Percentiles rank a stretch among this genome's conserved stretches.
These are phyloP conservation scores for Cerastis leucographa DNA, from an alignment of 2,888 invertebrate species.

Conservation along the genomic window DNA sequence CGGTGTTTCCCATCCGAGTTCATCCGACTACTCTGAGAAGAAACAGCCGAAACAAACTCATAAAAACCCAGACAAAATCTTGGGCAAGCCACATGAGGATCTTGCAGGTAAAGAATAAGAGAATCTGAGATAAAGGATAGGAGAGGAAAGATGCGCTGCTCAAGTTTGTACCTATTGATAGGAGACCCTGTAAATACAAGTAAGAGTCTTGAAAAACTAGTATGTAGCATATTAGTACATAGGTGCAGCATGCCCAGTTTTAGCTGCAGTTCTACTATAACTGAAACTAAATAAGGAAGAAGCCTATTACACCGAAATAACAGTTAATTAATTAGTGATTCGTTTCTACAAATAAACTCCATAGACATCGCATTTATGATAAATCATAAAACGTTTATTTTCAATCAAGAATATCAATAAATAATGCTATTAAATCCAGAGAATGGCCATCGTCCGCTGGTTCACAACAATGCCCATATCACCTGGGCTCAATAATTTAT, in stretches of 20 bases:
- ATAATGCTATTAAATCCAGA: constrained; percentile 14
- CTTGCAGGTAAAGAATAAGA: neutral
- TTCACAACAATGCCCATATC: constrained; percentile 20
- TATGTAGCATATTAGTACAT: neutral
- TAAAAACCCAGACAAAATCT: neutral
- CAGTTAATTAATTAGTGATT: neutral
- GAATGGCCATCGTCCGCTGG: constrained; percentile 6
- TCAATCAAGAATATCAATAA: constrained; percentile 24
- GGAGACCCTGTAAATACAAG: neutral
- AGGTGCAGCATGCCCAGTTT: neutral
- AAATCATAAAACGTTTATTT: neutral
- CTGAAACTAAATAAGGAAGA: neutral
- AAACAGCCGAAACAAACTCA: neutral
- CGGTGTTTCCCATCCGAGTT: neutral
- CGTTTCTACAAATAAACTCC: constrained; percentile 8
- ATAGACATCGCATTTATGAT: neutral
- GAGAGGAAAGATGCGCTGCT: neutral
- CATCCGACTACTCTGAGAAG: neutral
- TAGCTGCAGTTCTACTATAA: neutral
- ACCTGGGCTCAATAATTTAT: constrained; percentile 49
- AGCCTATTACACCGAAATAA: neutral
- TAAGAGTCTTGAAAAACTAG: neutral
- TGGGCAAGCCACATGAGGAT: neutral
- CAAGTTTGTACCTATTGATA: too few relatives aligned
- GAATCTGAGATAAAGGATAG: neutral